phyloP scores from a whole-genome alignment of 2,797 vertebrate genomes.

The Garrulus glandarius region DNA sequence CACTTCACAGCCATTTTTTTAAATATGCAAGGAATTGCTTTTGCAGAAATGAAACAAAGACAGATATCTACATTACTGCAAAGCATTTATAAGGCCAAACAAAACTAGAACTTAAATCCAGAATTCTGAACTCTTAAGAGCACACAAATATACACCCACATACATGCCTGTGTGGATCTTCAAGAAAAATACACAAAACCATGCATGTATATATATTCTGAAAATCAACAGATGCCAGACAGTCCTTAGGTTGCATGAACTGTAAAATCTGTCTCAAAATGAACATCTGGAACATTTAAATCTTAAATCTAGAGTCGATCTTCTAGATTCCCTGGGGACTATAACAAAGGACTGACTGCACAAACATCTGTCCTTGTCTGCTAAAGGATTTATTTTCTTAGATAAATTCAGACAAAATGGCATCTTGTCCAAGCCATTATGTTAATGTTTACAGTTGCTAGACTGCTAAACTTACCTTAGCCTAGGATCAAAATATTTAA shows the following conservation, averaged over 20 bases:
- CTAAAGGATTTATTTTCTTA: conserved; percentile 3
- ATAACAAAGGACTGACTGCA: conserved; percentile 19
- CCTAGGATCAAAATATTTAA: neutral
- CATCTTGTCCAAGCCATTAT: neutral
- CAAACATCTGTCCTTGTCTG: conserved; percentile 43
- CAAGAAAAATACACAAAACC: neutral
- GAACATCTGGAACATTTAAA: conserved; percentile 61
- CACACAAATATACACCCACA: neutral
- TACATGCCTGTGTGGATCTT: neutral
- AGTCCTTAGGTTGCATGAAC: conserved; percentile 32
- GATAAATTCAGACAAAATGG: neutral
- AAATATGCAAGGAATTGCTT: neutral
- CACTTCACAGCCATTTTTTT: neutral
- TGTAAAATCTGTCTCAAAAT: conserved; percentile 35
- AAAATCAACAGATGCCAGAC: conserved; percentile 36
- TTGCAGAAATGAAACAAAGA: conserved; percentile 3
- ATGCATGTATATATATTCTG: neutral
- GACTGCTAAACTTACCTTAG: neutral
- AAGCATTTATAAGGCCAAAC: neutral
- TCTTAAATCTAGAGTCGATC: conserved; percentile 39
- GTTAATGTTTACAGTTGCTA: neutral
- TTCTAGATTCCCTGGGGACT: conserved; percentile 15
- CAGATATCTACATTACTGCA: neutral
- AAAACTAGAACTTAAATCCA: neutral
- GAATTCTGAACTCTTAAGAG: neutral